Conservation (phyloP, 1,140 invertebrate genomes). For the Doryteuthis pealeii region DNA sequence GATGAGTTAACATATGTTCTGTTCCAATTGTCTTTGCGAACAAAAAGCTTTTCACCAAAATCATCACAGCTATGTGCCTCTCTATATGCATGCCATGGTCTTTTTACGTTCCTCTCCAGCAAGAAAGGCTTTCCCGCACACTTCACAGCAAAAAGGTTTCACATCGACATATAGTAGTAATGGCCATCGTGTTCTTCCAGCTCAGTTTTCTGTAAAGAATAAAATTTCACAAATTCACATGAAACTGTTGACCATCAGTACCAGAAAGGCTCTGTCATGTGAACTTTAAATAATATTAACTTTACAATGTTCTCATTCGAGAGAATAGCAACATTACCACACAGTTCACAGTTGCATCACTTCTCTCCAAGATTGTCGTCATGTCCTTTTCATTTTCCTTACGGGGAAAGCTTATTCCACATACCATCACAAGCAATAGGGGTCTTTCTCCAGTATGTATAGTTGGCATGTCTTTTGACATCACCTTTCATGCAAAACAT, state of each 20-base stretch:
- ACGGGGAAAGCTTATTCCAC: slow-evolving; percentile 16
- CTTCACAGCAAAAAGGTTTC: slow-evolving; percentile 14
- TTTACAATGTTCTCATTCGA: slow-evolving; percentile 5
- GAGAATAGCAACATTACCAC: slow-evolving; percentile 62
- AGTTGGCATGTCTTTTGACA: slow-evolving; percentile 16
- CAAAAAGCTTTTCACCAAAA: not conserved
- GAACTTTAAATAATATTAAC: slow-evolving; percentile 70
- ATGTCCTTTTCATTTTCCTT: slow-evolving; percentile 12
- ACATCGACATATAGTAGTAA: slow-evolving; percentile 16
- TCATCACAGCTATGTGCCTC: not conserved
- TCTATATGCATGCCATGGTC: too few species aligned
- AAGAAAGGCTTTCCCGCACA: not conserved
- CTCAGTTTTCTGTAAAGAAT: slow-evolving; percentile 64
- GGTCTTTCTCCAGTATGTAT: slow-evolving; percentile 20
- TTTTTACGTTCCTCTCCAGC: not conserved
- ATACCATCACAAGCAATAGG: slow-evolving; percentile 20
- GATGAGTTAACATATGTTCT: not conserved
- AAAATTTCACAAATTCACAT: slow-evolving; percentile 98
- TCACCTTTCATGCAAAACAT: slow-evolving; percentile 15
- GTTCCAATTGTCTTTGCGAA: not conserved
- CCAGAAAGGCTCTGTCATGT: slow-evolving; percentile 81
- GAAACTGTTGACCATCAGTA: slow-evolving; percentile 96
- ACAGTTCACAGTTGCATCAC: slow-evolving; percentile 58
- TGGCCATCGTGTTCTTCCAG: slow-evolving; percentile 19
- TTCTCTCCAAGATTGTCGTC: slow-evolving; percentile 31